phyloP scores from a whole-genome alignment of 2,797 vertebrate genomes.

The Chaetodon trifasciatus region DNA sequence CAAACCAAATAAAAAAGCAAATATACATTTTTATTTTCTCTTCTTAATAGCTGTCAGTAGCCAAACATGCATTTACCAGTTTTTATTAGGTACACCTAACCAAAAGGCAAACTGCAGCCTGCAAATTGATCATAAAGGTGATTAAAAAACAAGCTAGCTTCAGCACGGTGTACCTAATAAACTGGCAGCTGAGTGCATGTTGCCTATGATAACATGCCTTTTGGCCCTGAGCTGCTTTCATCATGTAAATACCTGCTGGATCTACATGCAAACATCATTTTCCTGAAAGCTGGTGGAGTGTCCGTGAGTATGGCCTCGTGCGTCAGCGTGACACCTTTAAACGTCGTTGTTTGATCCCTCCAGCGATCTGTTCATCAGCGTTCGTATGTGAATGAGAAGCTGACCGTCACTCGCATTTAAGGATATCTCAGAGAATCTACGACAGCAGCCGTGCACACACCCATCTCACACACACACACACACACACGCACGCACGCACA shows the following conservation, averaged over 20 bases:
- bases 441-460: constrained; percentile 17
- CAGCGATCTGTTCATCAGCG: constrained; percentile 21
- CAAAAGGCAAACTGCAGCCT: not conserved
- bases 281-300: not conserved
- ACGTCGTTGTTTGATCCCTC: constrained; percentile 24
- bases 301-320: not conserved
- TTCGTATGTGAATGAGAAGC: constrained; percentile 26
- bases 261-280: not conserved
- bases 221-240: not conserved
- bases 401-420: constrained; percentile 35
- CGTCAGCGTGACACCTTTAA: constrained; percentile 10
- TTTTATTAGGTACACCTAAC: not conserved
- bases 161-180: not conserved
- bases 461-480: constrained; percentile 30
- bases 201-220: not conserved
- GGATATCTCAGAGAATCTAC: constrained; percentile 22
- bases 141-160: not conserved
- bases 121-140: not conserved
- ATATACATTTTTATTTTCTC: not conserved
- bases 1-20: not conserved
- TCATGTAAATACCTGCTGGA: not conserved
- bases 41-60: not conserved
- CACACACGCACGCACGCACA: constrained; percentile 20
- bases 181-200: not conserved
- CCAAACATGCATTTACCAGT: too few relatives aligned